Conservation (phyloP, 2,113 vertebrate species). For the Campylomormyrus numenius region DNA sequence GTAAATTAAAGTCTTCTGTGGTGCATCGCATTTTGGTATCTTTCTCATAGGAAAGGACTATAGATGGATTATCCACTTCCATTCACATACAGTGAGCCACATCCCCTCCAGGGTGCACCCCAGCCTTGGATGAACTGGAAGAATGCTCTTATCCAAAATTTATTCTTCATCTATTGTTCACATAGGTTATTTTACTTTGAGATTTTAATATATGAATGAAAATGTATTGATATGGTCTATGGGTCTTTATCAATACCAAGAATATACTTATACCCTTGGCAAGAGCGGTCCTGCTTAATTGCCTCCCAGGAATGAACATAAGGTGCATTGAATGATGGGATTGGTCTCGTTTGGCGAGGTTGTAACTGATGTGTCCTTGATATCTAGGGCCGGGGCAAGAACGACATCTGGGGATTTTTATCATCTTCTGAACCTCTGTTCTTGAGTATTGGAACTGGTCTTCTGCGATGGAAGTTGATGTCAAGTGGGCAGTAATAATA, state of each 20-base stretch:
- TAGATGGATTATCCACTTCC: not conserved
- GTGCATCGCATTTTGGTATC: not conserved
- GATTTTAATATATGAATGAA: not conserved
- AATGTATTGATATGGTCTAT: not conserved
- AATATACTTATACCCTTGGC: not conserved
- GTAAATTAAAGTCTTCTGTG: not conserved
- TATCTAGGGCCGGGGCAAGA: no score
- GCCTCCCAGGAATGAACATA: not conserved
- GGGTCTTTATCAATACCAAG: not conserved
- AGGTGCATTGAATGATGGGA: not conserved
- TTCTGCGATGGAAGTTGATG: no score
- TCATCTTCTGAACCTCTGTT: no score
- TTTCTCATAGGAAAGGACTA: not conserved
- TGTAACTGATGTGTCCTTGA: not conserved
- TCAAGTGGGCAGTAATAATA: no score
- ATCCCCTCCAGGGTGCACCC: not conserved
- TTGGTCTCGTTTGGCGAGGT: not conserved
- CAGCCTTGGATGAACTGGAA: not conserved
- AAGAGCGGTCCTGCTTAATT: not conserved
- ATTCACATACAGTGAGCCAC: not conserved
- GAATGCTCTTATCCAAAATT: not conserved
- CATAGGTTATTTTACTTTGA: not conserved
- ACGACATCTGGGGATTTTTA: no score
- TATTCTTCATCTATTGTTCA: not conserved
- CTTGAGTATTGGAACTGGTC: no score